phyloP scores from a whole-genome alignment of 2,888 invertebrate species.

The Sympetrum striolatum region DNA sequence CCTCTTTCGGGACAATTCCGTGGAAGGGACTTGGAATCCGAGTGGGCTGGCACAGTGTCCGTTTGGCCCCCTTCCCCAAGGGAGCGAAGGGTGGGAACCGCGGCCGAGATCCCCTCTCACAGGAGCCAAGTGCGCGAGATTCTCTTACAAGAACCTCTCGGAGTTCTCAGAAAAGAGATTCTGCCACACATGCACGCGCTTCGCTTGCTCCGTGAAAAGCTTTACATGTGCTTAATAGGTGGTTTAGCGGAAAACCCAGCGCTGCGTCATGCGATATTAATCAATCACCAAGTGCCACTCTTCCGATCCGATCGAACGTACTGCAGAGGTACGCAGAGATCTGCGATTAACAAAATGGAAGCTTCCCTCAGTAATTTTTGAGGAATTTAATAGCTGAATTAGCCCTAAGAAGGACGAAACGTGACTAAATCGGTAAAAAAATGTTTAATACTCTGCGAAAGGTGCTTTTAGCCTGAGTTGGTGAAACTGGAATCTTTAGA shows the following conservation, averaged over 20 bases:
- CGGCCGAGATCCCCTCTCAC: background rate
- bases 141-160: background rate
- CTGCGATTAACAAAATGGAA: background rate
- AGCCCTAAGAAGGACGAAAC: too few species aligned
- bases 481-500: too few species aligned
- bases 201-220: background rate
- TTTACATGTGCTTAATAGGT: background rate
- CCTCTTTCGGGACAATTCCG: background rate
- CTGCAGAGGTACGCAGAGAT: background rate
- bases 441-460: too few species aligned
- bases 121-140: background rate
- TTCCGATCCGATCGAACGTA: background rate
- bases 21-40: background rate
- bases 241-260: background rate
- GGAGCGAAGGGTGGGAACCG: background rate
- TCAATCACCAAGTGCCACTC: background rate
- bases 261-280: background rate
- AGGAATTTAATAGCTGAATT: too few species aligned
- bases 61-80: background rate
- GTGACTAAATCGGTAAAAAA: too few species aligned
- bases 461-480: too few species aligned
- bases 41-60: background rate
- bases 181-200: background rate
- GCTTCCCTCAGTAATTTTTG: too few species aligned
- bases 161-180: background rate